Evolutionary conservation across 2,888 invertebrate species (phyloP).

Genomic region (Torymus auratus): DNA sequence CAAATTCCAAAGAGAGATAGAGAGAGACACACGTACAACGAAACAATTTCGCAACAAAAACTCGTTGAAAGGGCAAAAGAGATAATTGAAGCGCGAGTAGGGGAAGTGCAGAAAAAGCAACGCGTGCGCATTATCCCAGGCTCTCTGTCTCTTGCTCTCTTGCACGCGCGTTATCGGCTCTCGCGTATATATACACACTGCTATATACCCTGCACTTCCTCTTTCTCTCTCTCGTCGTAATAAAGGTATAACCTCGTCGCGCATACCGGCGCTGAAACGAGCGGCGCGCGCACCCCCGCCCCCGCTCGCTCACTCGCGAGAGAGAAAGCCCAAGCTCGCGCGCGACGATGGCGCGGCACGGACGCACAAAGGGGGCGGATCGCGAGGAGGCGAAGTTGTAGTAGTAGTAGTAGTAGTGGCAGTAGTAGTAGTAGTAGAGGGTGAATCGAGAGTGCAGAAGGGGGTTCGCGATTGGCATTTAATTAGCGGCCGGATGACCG

Average conservation of each 20-base stretch:
- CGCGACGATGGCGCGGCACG: constrained; percentile 49
- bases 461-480: constrained; percentile 76
- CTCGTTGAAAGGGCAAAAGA: no score
- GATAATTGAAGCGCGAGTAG: no score
- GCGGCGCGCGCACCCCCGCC: constrained; percentile 1
- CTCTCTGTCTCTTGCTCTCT: neutral
- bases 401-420: neutral
- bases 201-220: neutral
- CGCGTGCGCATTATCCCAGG: constrained; percentile 34
- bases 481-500: constrained; percentile 77
- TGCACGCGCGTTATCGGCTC: constrained; percentile 5
- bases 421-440: constrained; percentile 66
- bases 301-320: constrained; percentile 16
- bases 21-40: neutral
- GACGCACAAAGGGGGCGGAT: constrained; percentile 67
- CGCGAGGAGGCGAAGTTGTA: constrained; percentile 42
- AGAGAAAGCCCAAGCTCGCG: constrained; percentile 17
- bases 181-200: neutral
- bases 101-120: constrained; percentile 6
- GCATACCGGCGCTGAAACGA: constrained; percentile 63
- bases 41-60: no score
- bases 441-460: constrained; percentile 69
- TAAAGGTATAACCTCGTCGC: constrained; percentile 64
- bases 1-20: neutral
- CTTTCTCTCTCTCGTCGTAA: constrained; percentile 51